Conservation (phyloP, 2,113 vertebrate species). For the Procapra przewalskii region DNA sequence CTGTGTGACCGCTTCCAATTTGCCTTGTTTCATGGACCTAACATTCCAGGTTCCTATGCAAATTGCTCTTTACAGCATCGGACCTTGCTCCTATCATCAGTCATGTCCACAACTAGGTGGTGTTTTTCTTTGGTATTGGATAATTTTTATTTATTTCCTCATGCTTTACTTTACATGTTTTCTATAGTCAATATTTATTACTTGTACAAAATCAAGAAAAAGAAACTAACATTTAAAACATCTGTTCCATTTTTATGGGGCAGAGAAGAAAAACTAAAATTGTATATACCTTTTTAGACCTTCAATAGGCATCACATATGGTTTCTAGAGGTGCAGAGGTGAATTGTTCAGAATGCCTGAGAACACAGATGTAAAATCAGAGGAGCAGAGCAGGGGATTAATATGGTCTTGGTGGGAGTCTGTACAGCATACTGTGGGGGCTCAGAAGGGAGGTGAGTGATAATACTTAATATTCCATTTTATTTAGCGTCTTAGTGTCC, state of each 20-base stretch:
- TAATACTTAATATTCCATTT: background rate
- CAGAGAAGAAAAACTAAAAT: background rate
- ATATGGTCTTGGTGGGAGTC: background rate
- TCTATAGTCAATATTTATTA: background rate
- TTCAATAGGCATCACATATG: background rate
- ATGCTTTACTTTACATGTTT: constrained; percentile 20
- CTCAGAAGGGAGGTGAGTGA: background rate
- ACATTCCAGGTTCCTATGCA: background rate
- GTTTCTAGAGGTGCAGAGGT: background rate
- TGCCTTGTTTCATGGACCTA: background rate
- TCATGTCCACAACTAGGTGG: background rate
- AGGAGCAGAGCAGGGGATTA: background rate
- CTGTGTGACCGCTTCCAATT: background rate
- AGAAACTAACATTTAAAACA: background rate
- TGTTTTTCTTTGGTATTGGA: background rate
- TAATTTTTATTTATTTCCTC: constrained; percentile 37
- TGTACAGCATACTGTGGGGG: background rate
- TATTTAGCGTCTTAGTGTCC: background rate
- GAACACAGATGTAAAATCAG: background rate
- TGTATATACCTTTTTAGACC: background rate
- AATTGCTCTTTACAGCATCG: background rate
- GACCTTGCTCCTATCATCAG: background rate
- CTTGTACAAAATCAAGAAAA: constrained; percentile 28
- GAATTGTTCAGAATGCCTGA: background rate
- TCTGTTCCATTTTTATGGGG: background rate